Conservation (phyloP, 2,797 vertebrate genomes). For the Acanthornis magna region DNA sequence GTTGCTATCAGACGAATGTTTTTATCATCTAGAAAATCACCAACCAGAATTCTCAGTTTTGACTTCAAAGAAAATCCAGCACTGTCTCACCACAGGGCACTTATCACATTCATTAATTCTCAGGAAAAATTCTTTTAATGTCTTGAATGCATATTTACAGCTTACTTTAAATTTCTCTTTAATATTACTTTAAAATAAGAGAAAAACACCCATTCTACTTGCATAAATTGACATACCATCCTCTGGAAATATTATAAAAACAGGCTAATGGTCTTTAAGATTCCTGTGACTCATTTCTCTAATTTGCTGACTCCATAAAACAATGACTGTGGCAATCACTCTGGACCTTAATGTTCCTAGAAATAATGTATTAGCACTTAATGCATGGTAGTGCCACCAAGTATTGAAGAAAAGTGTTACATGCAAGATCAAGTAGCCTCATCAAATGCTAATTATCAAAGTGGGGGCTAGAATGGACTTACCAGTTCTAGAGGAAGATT, state of each 20-base stretch:
- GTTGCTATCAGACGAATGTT: neutral
- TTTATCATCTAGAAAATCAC: constrained; percentile 38
- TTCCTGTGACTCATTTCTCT: neutral
- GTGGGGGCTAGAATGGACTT: neutral
- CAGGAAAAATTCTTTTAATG: constrained; percentile 45
- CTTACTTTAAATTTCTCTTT: constrained; percentile 61
- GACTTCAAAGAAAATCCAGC: constrained; percentile 59
- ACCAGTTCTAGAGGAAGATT: neutral
- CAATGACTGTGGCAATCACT: constrained; percentile 43
- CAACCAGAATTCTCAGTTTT: constrained; percentile 42
- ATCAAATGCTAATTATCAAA: constrained; percentile 51
- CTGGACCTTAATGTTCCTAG: constrained; percentile 42
- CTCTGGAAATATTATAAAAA: constrained; percentile 36
- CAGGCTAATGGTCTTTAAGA: constrained; percentile 12
- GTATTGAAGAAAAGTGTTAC: constrained; percentile 32
- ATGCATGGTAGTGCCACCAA: neutral
- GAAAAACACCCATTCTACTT: neutral
- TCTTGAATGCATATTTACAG: constrained; percentile 44
- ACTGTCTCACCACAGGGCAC: constrained; percentile 28
- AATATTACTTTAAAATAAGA: constrained; percentile 35
- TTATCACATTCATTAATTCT: constrained; percentile 54
- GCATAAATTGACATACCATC: neutral
- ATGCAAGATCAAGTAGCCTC: constrained; percentile 26
- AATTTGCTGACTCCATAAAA: constrained; percentile 54
- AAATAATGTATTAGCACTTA: constrained; percentile 41